Evolutionary conservation across 2,113 vertebrate species (phyloP).

Genomic region (Rhinopomastus cyanomelas): DNA sequence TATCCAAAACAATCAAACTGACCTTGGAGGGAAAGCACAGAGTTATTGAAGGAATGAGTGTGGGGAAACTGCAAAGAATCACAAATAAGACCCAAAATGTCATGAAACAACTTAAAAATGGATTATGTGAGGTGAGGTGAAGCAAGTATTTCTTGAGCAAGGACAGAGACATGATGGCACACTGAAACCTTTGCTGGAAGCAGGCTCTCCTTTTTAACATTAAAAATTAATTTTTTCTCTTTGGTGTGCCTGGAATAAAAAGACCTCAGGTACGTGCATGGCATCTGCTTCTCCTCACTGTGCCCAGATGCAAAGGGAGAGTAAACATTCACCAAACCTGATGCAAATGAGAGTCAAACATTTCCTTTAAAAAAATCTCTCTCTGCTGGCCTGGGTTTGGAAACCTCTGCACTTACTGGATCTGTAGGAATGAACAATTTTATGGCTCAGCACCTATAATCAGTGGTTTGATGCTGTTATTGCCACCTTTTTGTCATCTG

Average conservation of each 20-base stretch:
- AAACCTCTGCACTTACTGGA: not conserved
- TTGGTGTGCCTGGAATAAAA: not conserved
- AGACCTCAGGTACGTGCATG: not conserved
- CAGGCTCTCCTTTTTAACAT: not conserved
- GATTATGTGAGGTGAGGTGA: not conserved
- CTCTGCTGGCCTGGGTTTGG: not conserved
- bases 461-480: not conserved
- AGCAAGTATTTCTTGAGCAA: not conserved
- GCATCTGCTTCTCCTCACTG: not conserved
- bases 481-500: not conserved
- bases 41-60: not conserved
- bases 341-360: not conserved
- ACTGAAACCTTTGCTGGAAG: not conserved
- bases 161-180: not conserved
- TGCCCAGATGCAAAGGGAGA: not conserved
- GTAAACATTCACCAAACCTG: not conserved
- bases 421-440: not conserved
- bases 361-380: not conserved
- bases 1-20: not conserved
- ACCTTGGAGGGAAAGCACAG: not conserved
- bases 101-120: not conserved
- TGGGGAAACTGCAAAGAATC: not conserved
- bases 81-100: not conserved
- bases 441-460: not conserved
- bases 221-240: not conserved